phyloP scores from a whole-genome alignment of 2,113 vertebrate species.

The Callipepla squamata region DNA sequence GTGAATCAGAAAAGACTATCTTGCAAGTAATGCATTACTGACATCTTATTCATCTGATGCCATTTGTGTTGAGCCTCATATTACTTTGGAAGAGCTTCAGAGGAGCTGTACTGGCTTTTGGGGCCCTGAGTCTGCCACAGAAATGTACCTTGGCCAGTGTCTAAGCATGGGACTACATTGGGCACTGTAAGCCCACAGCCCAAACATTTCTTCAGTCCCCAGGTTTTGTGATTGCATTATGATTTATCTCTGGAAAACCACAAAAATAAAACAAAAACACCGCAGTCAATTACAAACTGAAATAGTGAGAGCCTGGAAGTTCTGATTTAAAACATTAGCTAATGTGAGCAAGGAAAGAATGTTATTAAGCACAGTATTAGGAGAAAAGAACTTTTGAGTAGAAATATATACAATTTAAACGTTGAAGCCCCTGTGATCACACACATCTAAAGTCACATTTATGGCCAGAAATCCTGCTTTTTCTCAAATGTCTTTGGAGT shows the following conservation, averaged over 20 bases:
- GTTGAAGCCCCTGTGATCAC: not conserved
- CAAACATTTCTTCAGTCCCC: not conserved
- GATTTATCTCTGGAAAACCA: not conserved
- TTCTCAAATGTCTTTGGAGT: not conserved
- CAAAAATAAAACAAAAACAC: not conserved
- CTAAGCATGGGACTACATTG: not conserved
- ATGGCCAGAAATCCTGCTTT: not conserved
- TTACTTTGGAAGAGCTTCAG: not conserved
- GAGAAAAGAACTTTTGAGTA: not conserved
- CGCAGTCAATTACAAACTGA: not conserved
- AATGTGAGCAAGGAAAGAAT: not conserved
- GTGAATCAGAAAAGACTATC: not conserved
- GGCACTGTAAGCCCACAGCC: not conserved
- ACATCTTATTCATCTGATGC: not conserved
- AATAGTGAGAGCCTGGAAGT: not conserved
- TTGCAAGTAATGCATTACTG: not conserved
- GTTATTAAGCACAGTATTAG: not conserved
- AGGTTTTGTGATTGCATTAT: not conserved
- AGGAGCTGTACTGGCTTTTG: not conserved
- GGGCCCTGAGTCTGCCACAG: not conserved
- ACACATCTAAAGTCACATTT: not conserved
- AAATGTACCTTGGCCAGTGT: not conserved
- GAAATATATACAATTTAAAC: not conserved
- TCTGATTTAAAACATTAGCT: not conserved
- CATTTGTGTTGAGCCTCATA: not conserved